Percentiles rank a stretch among this genome's conserved stretches.
Evolutionary conservation across 2,113 vertebrate species (phyloP).

Genomic region (Ancistrus triradiatus): DNA sequence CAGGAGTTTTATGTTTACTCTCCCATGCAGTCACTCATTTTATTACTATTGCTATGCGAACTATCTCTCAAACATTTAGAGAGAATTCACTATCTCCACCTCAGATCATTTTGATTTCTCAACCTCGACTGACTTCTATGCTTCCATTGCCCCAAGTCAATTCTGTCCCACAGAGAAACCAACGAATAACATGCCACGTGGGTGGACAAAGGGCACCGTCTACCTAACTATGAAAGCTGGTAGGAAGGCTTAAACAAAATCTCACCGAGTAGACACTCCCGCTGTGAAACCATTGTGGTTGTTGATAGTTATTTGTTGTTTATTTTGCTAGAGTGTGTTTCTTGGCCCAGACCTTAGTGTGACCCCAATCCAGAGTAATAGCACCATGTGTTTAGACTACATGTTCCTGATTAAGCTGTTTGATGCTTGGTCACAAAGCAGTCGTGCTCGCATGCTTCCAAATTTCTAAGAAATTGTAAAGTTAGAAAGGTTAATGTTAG

Average conservation of each 20-base stretch:
- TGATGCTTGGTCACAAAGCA: too few species aligned
- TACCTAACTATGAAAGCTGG: conserved; percentile 90
- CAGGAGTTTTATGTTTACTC: too few species aligned
- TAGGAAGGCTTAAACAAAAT: conserved; percentile 84
- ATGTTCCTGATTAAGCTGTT: background rate
- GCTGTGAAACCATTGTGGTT: background rate
- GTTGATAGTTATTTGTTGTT: background rate
- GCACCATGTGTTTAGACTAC: background rate
- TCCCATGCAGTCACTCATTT: too few species aligned
- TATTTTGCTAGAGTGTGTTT: conserved; percentile 7
- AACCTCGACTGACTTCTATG: conserved; percentile 88
- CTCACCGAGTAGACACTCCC: background rate
- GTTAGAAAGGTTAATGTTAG: too few species aligned
- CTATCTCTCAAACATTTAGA: too few species aligned
- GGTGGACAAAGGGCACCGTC: conserved; percentile 83
- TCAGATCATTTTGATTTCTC: conserved; percentile 99
- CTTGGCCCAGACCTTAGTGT: background rate
- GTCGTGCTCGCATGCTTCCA: too few species aligned
- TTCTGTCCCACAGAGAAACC: conserved; percentile 79
- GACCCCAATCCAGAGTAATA: background rate
- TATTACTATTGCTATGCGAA: too few species aligned
- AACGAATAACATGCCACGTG: conserved; percentile 79
- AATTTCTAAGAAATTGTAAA: too few species aligned
- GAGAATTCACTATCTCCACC: conserved; percentile 70
- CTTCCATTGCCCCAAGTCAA: conserved; percentile 84